These are phyloP conservation scores for Erebia aethiops DNA, from an alignment of 2,888 invertebrate species.

Conservation along the genomic window DNA sequence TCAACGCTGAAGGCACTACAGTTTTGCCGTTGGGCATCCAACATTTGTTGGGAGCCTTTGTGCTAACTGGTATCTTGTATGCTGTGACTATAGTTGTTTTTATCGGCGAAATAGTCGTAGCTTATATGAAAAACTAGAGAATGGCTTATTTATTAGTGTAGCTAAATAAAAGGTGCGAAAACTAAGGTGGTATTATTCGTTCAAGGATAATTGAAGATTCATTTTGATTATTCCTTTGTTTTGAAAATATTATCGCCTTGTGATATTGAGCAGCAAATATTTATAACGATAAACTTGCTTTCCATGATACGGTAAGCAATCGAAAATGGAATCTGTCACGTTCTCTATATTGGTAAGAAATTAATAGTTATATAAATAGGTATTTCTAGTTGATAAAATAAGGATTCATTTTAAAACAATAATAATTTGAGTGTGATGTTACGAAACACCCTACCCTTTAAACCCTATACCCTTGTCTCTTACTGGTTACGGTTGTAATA, in stretches of 20 bases:
- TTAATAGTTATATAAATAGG: too few species aligned
- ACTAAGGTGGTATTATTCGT: background rate
- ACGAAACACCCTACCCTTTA: too few species aligned
- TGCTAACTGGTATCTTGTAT: constrained; percentile 74
- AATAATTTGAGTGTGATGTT: too few species aligned
- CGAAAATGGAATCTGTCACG: too few species aligned
- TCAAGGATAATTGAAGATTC: too few species aligned
- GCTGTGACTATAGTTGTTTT: constrained; percentile 62
- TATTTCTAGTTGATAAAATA: too few species aligned
- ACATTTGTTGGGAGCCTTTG: constrained; percentile 76
- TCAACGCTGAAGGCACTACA: constrained; percentile 51
- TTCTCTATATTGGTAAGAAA: too few species aligned
- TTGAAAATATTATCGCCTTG: background rate
- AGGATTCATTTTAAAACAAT: too few species aligned
- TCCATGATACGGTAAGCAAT: too few species aligned
- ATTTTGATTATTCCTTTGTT: background rate
- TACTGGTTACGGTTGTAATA: background rate
- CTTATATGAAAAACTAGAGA: constrained; percentile 15
- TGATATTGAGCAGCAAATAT: background rate
- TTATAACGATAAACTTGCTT: background rate
- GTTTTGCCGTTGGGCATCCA: constrained; percentile 67
- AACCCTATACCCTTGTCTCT: too few species aligned
- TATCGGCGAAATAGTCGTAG: constrained; percentile 56
- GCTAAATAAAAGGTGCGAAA: background rate
- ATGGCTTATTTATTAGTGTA: background rate